Evolutionary conservation across 2,797 vertebrate genomes (phyloP).

Genomic region (Anguilla megastoma): DNA sequence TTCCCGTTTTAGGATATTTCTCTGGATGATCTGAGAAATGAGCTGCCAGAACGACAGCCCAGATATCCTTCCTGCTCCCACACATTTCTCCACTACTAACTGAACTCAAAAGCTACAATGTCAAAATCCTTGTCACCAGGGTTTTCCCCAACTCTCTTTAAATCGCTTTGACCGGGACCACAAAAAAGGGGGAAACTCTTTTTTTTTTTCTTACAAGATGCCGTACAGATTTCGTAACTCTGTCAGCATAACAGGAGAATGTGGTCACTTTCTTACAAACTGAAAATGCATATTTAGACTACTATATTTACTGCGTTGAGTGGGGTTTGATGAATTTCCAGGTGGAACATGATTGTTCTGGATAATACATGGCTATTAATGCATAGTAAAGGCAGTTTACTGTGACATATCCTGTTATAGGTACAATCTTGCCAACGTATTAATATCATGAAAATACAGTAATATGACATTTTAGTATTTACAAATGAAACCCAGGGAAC

Average conservation of each 20-base stretch:
- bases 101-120: neutral
- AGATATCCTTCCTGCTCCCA: conserved; percentile 84
- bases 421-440: neutral
- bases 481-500: neutral
- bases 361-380: neutral
- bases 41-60: conserved; percentile 90
- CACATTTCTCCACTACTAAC: neutral
- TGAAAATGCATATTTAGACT: neutral
- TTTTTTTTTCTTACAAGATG: neutral
- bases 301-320: neutral
- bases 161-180: neutral
- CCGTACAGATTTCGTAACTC: neutral
- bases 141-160: neutral
- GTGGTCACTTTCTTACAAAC: neutral
- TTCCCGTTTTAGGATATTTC: conserved; percentile 81
- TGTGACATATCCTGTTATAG: neutral
- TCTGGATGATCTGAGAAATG: conserved; percentile 84
- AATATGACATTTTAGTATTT: neutral
- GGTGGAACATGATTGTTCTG: neutral
- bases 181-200: neutral
- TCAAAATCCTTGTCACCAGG: neutral
- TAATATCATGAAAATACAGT: neutral
- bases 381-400: neutral
- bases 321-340: neutral
- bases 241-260: neutral